Conservation (phyloP, 2,797 vertebrate species). For the Myotis planiceps region DNA sequence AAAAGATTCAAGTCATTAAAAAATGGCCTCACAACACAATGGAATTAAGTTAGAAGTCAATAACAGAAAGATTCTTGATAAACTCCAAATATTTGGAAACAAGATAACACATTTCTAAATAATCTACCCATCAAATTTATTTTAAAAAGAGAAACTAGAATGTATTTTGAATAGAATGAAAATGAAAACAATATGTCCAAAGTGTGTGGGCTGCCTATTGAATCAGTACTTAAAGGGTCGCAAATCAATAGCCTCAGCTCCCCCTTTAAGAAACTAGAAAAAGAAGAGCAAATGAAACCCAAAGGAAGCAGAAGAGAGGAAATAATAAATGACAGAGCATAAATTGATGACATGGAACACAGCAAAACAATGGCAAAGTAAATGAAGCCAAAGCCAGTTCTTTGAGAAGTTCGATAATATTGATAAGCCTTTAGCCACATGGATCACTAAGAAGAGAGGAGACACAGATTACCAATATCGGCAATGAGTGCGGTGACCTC, state of each 20-base stretch:
- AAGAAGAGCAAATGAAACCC: background rate
- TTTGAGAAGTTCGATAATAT: background rate
- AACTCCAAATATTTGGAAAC: constrained; percentile 49
- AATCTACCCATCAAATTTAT: background rate
- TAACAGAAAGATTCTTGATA: constrained; percentile 59
- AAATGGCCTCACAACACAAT: constrained; percentile 37
- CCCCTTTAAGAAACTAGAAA: background rate
- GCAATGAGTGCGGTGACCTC: background rate
- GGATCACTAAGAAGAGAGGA: background rate
- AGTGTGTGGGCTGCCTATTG: background rate
- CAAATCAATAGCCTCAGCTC: background rate
- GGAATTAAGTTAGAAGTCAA: constrained; percentile 68
- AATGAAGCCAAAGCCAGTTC: background rate
- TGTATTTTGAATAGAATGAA: constrained; percentile 26
- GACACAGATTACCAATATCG: background rate
- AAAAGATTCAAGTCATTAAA: constrained; percentile 54
- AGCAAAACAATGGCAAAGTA: constrained; percentile 5
- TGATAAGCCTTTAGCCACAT: background rate
- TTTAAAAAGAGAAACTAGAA: constrained; percentile 10
- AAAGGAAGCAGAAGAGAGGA: background rate
- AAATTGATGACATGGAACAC: background rate
- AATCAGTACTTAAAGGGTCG: background rate
- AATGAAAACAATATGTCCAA: constrained; percentile 9
- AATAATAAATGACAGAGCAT: constrained; percentile 10
- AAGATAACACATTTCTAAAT: constrained; percentile 55